Evolutionary conservation across 2,113 vertebrate genomes (phyloP).

Genomic region (Ochotona princeps): DNA sequence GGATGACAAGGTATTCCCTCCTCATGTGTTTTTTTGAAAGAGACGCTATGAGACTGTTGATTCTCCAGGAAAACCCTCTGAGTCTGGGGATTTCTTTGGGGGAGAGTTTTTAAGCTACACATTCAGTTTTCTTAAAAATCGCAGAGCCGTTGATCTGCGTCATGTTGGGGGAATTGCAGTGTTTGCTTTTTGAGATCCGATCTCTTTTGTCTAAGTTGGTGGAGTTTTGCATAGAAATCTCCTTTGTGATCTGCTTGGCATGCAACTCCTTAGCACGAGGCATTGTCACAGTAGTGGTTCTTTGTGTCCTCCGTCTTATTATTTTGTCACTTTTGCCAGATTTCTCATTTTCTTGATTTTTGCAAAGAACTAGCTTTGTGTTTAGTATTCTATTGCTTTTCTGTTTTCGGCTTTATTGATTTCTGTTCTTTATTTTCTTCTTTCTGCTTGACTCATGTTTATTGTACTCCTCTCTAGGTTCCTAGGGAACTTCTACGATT

Average conservation of each 20-base stretch:
- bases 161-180: not conserved
- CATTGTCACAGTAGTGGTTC: not conserved
- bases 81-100: not conserved
- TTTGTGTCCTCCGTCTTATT: not conserved
- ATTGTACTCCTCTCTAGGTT: not conserved
- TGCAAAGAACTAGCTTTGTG: not conserved
- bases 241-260: not conserved
- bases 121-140: slow-evolving; percentile 14
- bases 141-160: not conserved
- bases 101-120: not conserved
- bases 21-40: not conserved
- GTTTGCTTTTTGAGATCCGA: not conserved
- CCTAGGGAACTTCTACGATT: not conserved
- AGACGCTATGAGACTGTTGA: slow-evolving; percentile 5
- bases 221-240: not conserved
- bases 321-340: not conserved
- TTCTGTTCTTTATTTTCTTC: slow-evolving; percentile 25
- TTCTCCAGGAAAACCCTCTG: slow-evolving; percentile 43
- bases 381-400: slow-evolving; percentile 15
- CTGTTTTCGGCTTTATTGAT: slow-evolving; percentile 5
- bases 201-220: slow-evolving; percentile 1
- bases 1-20: not conserved
- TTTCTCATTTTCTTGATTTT: slow-evolving; percentile 47
- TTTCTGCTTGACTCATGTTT: slow-evolving; percentile 18
- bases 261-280: not conserved